Evolutionary conservation across 2,888 invertebrate genomes (phyloP), one percentile per base, ranked within the genome.

Genomic region (Dynastes maya): DNA sequence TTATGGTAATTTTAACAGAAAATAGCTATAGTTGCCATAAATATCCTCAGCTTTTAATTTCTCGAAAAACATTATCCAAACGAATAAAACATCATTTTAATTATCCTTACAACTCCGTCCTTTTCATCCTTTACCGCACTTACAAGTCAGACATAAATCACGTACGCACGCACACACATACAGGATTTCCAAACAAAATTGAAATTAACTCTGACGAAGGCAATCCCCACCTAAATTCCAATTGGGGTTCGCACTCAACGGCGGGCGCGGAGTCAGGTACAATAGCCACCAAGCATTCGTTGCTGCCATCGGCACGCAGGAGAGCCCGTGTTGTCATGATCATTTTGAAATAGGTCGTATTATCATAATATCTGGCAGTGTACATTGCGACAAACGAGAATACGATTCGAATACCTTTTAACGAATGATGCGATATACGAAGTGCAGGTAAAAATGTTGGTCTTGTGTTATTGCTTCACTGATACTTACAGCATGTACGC

Each of bases 281-380:
- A 72, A 72, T 72, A 72, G 22, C 72, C 13, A 22, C 58, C 9
- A 61, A 27, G 22, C 22, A 72, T 72, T 61, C 72, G 58, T 37
- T 58, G 61, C 61, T 72, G 72, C 72, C 72, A 72, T 72, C 37
- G 72, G 72, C 72, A 72, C 72, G 72, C 16, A 40, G 45, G 61
- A 49, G 72, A 61, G 72, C 13, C 71, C 40, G 72, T 72, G 72
- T 72, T 86, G 85, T 85, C 85, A 85, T 85, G 85, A 85, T 85
- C 84, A 84, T 83, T 84, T 85, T 85, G 86, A 86, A 86, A 82
- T 86, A 86, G 86, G 86, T 86, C 85, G 86, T 81, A 86, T 86
- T 85, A 85, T 85, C 85, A 85, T 85, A 84, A 86, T 85, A 85
- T 85, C 85, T 85, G 82, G 81, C 83, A 16, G 72, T 72, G 72